Base-by-base conservation (phyloP, 2,113 vertebrate species). In the Hyperopisus bebe region DNA sequence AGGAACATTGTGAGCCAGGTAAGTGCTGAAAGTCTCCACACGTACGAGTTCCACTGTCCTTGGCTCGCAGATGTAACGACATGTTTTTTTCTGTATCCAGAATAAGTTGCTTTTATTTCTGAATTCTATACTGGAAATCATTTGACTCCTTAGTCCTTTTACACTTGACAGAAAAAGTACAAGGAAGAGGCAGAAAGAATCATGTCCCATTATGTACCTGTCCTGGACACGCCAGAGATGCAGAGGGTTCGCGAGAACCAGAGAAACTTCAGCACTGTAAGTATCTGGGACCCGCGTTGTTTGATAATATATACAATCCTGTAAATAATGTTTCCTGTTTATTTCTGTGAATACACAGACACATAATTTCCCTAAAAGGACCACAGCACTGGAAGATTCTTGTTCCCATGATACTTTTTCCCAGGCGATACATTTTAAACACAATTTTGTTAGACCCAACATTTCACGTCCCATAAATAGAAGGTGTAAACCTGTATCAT, bases 201-300 rank as follows among this genome's bases (percentile, higher is more conserved):
- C 88, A 99, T 98, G 98, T 97, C 97, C 1, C 97, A 98, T 92
- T 99, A 98, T 0, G 98, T 98, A 15, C 96, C 97, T 0, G 97
- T 99, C 50, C 66, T 97, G 92, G 98, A 99, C 91, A 99, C 98
- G 0, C 98, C 98, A 3, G 98, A 99, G 93, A 98, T 99, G 96
- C 97, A 97, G 93, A 95, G 98, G 94, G 98, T 99, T 77, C 97
- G 98, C 35, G 98, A 99, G 93, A 99, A 99, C 93, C 98, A 99
- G 90, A 99, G 96, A 95, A 99, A 99, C 94, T 98, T 99, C 86
- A 99, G 98, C 95, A 97, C 96, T 47, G 98, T 99, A 94, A 91
- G 97, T 97, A 51, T 15, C 24, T 19, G 58, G n/a, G 13, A 53
- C 82, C 80, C 19, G 39, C 15, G 0, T 9, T 66, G n/a, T 2